Evolutionary conservation across 2,113 vertebrate genomes (phyloP).

Genomic region (Megaleporinus macrocephalus): DNA sequence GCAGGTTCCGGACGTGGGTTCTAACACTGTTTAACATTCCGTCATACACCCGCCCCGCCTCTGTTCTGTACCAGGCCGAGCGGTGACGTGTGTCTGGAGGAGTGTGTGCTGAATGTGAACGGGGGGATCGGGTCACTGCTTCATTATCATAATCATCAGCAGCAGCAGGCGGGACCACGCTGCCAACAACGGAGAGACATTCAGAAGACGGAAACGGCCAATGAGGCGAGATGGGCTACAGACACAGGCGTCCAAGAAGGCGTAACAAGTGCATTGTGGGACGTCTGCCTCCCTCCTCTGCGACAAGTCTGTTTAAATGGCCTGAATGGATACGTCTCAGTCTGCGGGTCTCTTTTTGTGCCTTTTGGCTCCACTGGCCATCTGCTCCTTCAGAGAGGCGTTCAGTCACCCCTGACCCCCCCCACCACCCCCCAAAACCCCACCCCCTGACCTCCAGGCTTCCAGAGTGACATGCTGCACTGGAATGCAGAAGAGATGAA

Average conservation of each 20-base stretch:
- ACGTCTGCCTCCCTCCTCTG: slow-evolving; percentile 28
- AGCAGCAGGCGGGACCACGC: slow-evolving; percentile 7
- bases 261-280: slow-evolving; percentile 41
- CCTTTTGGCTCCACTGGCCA: slow-evolving; percentile 64
- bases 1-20: too few relatives aligned
- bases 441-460: neutral
- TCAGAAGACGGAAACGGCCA: slow-evolving; percentile 14
- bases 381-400: slow-evolving; percentile 64
- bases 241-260: slow-evolving; percentile 13
- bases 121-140: slow-evolving; percentile 7
- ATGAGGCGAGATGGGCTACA: slow-evolving; percentile 6
- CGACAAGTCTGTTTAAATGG: slow-evolving; percentile 47
- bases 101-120: neutral
- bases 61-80: too few relatives aligned
- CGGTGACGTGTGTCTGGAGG: neutral
- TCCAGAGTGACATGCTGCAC: slow-evolving; percentile 41
- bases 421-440: too few relatives aligned
- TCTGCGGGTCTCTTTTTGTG: slow-evolving; percentile 52
- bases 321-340: slow-evolving; percentile 50
- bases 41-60: too few relatives aligned
- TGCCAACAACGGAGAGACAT: slow-evolving; percentile 23
- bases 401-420: slow-evolving; percentile 54
- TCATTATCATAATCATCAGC: slow-evolving; percentile 36
- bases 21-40: too few relatives aligned
- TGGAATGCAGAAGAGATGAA: slow-evolving; percentile 54